Evolutionary conservation across 2,113 vertebrate species (phyloP).

Genomic region (Odontesthes bonariensis): DNA sequence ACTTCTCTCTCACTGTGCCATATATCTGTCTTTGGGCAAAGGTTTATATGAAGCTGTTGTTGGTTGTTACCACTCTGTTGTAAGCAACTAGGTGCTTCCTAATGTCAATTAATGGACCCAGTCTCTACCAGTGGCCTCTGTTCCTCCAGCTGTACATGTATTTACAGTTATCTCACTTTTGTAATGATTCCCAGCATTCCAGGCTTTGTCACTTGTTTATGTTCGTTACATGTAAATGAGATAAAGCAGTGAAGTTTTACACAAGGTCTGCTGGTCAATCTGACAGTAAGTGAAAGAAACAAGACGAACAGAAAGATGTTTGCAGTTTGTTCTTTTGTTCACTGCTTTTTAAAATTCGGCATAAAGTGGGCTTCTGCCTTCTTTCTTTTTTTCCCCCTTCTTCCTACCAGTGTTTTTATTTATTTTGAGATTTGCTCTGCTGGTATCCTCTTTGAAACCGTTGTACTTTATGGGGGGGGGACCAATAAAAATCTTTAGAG

Average conservation of each 20-base stretch:
- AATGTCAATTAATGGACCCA: constrained; percentile 92
- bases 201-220: constrained; percentile 69
- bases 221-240: constrained; percentile 78
- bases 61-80: constrained; percentile 93
- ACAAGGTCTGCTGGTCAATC: constrained; percentile 78
- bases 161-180: constrained; percentile 79
- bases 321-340: constrained; percentile 38
- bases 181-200: constrained; percentile 80
- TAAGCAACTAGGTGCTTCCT: constrained; percentile 94
- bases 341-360: constrained; percentile 62
- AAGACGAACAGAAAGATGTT: constrained; percentile 39
- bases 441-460: constrained; percentile 74
- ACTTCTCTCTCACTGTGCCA: constrained; percentile 86
- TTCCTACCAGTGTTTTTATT: constrained; percentile 68
- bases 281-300: constrained; percentile 55
- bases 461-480: constrained; percentile 67
- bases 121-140: constrained; percentile 89
- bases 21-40: constrained; percentile 92
- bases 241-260: constrained; percentile 65
- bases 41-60: constrained; percentile 93
- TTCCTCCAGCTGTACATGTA: constrained; percentile 72
- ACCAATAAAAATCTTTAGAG: constrained; percentile 68
- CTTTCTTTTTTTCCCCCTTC: not conserved
- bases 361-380: constrained; percentile 32
- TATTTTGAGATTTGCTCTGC: constrained; percentile 75